These are phyloP conservation scores for Heterochromis multidens DNA, from an alignment of 2,113 vertebrate species.

Conservation along the genomic window DNA sequence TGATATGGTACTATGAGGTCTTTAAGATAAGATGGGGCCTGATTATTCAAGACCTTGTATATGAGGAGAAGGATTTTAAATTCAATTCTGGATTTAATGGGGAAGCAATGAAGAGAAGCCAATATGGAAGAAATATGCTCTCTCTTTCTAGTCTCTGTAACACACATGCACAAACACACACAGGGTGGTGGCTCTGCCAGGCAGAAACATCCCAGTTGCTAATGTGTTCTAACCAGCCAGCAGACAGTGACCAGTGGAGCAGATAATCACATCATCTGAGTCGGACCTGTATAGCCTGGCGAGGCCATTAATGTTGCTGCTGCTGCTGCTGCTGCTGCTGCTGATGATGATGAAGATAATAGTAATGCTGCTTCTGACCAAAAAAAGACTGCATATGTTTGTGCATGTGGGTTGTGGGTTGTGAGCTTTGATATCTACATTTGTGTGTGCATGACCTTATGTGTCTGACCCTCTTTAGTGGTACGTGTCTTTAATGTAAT, in stretches of 20 bases:
- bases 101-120: too few relatives aligned
- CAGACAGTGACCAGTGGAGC: constrained; percentile 70
- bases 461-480: neutral
- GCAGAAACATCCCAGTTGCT: constrained; percentile 74
- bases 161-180: neutral
- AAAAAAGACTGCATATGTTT: neutral
- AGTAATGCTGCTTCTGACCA: constrained; percentile 5
- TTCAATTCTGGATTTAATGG: too few relatives aligned
- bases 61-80: too few relatives aligned
- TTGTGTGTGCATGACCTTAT: neutral
- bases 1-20: too few relatives aligned
- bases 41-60: too few relatives aligned
- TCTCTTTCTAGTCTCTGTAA: too few relatives aligned
- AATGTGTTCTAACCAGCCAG: constrained; percentile 68
- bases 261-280: constrained; percentile 70
- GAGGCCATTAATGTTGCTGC: constrained; percentile 30
- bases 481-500: neutral
- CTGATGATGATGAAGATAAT: constrained; percentile 26
- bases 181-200: constrained; percentile 57
- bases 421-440: neutral
- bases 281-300: constrained; percentile 53
- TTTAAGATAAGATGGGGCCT: too few relatives aligned
- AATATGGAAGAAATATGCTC: too few relatives aligned
- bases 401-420: neutral
- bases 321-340: neutral